Base-by-base conservation (phyloP, 1,140 invertebrate species). In the Drepana arcuata region DNA sequence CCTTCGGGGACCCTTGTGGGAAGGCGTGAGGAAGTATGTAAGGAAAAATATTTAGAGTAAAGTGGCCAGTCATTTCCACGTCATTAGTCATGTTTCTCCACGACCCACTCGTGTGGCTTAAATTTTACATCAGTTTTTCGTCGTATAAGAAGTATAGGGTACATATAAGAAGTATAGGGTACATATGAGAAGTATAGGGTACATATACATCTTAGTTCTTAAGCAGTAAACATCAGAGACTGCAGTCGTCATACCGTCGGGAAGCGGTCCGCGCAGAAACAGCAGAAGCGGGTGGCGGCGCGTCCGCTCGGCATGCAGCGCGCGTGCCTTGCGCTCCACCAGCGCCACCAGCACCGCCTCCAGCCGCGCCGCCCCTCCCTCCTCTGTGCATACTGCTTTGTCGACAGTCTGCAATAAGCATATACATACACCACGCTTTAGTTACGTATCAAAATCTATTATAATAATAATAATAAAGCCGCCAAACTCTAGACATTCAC, bases 351-450 rank as follows among this genome's bases (percentile, higher is more conserved):
- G 68, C 25, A 89, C 86, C 15, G 88, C 87, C 71, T 90, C 88
- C 51, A 90, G 82, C 47, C 87, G 85, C 30, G 87, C 80, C 63
- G 88, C 85, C 4, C 18, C 18, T 4, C 71, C 45, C 59, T 89
- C 88, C 78, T 90, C 88, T 52, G 89, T 90, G 53, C 88, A 89
- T 40, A 90, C 88, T 49, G 89, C 87, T 73, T 90, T 90, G 83
- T 90, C 89, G 71, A 86, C 86, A 65, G 86, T 86, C 81, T 88
- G 62, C 0, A 67, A 66, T 10, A 7, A 6, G 10, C 2, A n/a
- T 2, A 26, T 2, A 26, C 6, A 6, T n/a, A 6, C 24, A 26
- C 4, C 24, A 21, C 18, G 9, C 4, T 21, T 21, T 9, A 21
- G 18, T 5, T 5, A 4, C 4, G 18, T 21, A 9, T 21, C 9